These are phyloP conservation scores for Muricea muricata DNA, from an alignment of 92 coral and sea anemone genomes.

Conservation along the genomic window DNA sequence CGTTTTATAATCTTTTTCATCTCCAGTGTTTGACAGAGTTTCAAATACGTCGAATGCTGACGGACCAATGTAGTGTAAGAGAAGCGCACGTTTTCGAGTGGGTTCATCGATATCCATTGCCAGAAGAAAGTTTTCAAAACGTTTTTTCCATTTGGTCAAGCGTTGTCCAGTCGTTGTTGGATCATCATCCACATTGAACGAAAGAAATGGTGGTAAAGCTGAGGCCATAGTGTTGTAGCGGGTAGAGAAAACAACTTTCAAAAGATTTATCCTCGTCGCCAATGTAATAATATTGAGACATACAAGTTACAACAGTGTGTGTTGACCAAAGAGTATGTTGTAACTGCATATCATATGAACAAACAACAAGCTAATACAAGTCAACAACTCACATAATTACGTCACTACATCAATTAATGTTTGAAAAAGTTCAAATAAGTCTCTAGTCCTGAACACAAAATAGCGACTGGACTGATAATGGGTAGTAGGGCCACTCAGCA, in stretches of 20 bases:
- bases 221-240: neutral
- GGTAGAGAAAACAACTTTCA: neutral
- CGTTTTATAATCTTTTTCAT: neutral
- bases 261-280: slow-evolving; percentile 2
- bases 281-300: neutral
- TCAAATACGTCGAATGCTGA: slow-evolving; percentile 5
- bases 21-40: neutral
- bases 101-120: neutral
- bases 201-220: neutral
- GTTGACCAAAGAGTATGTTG: neutral
- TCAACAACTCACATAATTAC: too few relatives aligned
- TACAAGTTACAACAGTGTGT: too few relatives aligned
- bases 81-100: slow-evolving; percentile 10
- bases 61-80: slow-evolving; percentile 22
- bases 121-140: neutral
- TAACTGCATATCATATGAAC: too few relatives aligned
- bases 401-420: too few relatives aligned
- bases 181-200: neutral
- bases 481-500: too few relatives aligned
- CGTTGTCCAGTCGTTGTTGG: neutral
- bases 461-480: too few relatives aligned
- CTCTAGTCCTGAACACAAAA: too few relatives aligned
- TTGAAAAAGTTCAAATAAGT: too few relatives aligned
- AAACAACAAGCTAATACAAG: too few relatives aligned
- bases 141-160: neutral